Conservation (phyloP, 2,113 vertebrate genomes). For the Cebidichthys violaceus region DNA sequence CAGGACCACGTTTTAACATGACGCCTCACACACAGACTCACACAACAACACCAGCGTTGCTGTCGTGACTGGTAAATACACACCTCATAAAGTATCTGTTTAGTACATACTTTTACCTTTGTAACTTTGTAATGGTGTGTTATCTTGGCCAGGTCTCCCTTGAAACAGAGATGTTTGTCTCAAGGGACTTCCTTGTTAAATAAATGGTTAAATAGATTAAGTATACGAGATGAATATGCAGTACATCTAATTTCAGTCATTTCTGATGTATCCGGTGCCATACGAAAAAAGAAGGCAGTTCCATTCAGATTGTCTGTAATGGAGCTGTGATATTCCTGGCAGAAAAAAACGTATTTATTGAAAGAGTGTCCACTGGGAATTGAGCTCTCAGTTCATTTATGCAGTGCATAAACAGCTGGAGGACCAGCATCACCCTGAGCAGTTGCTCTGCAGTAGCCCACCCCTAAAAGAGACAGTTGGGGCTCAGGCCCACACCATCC, state of each 20-base stretch:
- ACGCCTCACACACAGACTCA: background rate
- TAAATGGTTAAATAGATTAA: background rate
- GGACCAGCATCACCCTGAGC: too few species aligned
- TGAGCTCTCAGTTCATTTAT: slow-evolving; percentile 15
- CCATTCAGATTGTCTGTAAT: background rate
- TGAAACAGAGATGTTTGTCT: background rate
- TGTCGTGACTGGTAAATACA: background rate
- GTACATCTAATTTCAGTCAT: background rate
- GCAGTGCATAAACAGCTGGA: slow-evolving; percentile 14
- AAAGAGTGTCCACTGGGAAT: slow-evolving; percentile 9
- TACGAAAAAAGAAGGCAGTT: background rate
- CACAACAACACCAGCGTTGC: background rate
- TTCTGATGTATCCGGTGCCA: background rate
- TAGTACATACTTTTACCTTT: background rate
- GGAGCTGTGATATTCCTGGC: slow-evolving; percentile 3
- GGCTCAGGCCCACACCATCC: slow-evolving; percentile 15
- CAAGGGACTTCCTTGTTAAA: background rate
- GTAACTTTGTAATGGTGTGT: background rate
- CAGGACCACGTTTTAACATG: too few species aligned
- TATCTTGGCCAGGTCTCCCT: background rate
- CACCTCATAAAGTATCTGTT: background rate
- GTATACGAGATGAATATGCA: background rate
- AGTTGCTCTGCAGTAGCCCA: background rate
- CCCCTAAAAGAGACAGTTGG: background rate
- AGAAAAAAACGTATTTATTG: slow-evolving; percentile 19